A percentile compares a stretch with the other conserved stretches of the same genome.
These are phyloP conservation scores for Daubentonia madagascariensis DNA, from an alignment of 2,113 vertebrate species.

Conservation along the genomic window DNA sequence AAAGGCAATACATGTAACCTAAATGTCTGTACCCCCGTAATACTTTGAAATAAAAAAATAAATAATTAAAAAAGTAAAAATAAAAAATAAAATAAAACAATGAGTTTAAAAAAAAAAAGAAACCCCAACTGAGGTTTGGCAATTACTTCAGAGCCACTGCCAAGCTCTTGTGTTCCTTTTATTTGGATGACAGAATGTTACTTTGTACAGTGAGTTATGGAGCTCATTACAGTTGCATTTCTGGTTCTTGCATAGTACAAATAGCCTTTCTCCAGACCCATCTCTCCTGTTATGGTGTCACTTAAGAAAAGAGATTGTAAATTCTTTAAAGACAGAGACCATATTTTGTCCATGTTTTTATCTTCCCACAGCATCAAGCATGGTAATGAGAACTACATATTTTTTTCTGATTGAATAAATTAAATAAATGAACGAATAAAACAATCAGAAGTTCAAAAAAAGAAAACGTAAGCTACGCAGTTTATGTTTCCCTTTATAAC, in stretches of 20 bases:
- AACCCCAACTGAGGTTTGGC: background rate
- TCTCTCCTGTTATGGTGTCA: background rate
- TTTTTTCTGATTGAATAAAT: background rate
- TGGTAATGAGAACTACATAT: background rate
- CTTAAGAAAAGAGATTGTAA: background rate
- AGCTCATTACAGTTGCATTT: background rate
- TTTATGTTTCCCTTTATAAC: background rate
- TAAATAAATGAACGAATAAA: background rate
- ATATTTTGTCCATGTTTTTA: background rate
- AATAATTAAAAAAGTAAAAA: too few relatives aligned
- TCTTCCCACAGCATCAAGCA: background rate
- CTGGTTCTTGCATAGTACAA: background rate
- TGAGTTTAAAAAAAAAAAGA: too few relatives aligned
- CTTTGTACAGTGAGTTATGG: background rate
- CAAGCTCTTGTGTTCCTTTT: background rate
- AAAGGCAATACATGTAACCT: too few relatives aligned
- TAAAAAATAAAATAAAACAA: too few relatives aligned
- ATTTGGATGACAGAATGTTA: background rate
- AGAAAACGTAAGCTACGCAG: background rate
- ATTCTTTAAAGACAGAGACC: background rate
- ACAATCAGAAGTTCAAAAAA: background rate
- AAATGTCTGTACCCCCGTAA: too few relatives aligned
- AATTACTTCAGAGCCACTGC: background rate
- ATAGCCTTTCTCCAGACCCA: background rate
- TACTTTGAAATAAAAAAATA: too few relatives aligned